phyloP scores from a whole-genome alignment of 2,888 invertebrate species.

The Apotomis betuletana region DNA sequence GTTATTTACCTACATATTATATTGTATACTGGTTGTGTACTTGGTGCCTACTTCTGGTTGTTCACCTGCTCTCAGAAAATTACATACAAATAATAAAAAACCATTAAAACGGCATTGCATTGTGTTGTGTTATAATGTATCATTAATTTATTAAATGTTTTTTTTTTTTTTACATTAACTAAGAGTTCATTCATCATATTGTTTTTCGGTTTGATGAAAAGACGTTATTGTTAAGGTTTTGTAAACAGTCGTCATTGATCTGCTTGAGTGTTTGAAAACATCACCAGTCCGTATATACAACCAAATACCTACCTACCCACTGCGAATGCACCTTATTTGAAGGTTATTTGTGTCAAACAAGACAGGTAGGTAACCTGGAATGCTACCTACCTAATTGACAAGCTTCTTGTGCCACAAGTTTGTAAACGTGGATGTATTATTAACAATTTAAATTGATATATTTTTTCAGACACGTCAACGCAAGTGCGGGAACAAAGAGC shows the following conservation, averaged over 20 bases:
- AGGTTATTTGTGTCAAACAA: constrained; percentile 26
- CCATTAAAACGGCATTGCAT: not conserved
- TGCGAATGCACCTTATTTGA: constrained; percentile 22
- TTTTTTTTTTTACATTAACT: too few species aligned
- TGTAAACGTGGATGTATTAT: not conserved
- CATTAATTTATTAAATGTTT: not conserved
- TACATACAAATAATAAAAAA: too few species aligned
- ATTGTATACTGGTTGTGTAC: too few species aligned
- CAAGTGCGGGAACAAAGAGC: constrained; percentile 32
- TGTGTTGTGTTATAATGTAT: not conserved
- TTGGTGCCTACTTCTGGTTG: too few species aligned
- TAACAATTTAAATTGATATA: constrained; percentile 13
- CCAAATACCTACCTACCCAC: not conserved
- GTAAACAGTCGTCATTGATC: not conserved
- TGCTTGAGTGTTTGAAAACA: constrained; percentile 12
- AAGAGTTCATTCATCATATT: not conserved
- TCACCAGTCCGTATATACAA: not conserved
- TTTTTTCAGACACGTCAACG: constrained; percentile 11
- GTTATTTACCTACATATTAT: too few species aligned
- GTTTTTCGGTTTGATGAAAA: not conserved
- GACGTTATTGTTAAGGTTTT: not conserved
- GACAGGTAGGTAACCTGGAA: constrained; percentile 26
- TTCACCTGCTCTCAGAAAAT: too few species aligned
- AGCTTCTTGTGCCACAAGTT: constrained; percentile 1
- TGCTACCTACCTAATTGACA: not conserved